Base-by-base conservation (phyloP, 2,888 invertebrate genomes). In the Isotomurus palustris region DNA sequence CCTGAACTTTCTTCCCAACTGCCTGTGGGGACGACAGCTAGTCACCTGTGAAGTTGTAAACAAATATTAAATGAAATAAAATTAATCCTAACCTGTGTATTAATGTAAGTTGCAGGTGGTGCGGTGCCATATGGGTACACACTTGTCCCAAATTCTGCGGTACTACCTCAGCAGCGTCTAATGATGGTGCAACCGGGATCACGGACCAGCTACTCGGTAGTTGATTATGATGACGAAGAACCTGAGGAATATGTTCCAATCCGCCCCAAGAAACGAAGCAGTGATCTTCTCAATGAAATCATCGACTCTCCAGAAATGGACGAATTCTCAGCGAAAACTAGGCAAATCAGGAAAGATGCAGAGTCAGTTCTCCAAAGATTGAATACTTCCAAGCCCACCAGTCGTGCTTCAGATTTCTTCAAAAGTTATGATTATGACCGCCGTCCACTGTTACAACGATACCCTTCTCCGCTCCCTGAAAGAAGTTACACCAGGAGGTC, bases 71-170 rank as follows among this genome's bases (percentile, higher is more conserved):
- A n/a, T n/a, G n/a, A n/a, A n/a, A n/a, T n/a, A n/a, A n/a, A n/a
- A n/a, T n/a, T n/a, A n/a, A n/a, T n/a, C n/a, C n/a, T n/a, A n/a
- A n/a, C n/a, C n/a, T n/a, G n/a, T 36, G 25, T 56, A 53, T 28
- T 24, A n/a, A n/a, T n/a, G n/a, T n/a, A n/a, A 64, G 64, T 57
- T 56, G 61, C 64, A 29, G 54, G 48, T 32, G 25, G 53, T 8
- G 53, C 56, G 36, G 61, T 64, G 44, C 64, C 64, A 14, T 64
- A 62, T 27, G 64, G 61, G 45, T 64, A 64, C 50, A 62, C 64
- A 8, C 57, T 64, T 35, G 62, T 62, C 27, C 62, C 62, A n/a
- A 51, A 60, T 28, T 44, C 48, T 29, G 32, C 55, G 41, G 28
- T 58, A 5, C 50, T 25, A 14, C 50, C 51, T 21, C 60, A 49